phyloP scores from a whole-genome alignment of 2,113 vertebrate genomes.

The Ophthalmolycus amberensis region DNA sequence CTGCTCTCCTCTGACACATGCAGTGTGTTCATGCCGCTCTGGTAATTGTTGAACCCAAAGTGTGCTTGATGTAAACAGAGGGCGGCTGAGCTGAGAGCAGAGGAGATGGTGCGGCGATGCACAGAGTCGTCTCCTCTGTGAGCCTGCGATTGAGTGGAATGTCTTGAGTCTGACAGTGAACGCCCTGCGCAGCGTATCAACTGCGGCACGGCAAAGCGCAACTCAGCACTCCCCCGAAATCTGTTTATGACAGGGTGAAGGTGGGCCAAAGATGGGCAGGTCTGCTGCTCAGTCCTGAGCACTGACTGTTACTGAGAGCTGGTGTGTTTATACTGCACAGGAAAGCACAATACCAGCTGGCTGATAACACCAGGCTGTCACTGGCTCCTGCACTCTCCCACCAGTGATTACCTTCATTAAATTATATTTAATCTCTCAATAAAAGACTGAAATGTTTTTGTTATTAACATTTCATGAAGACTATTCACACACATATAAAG shows the following conservation, averaged over 20 bases:
- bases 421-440: conserved; percentile 23
- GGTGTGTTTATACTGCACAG: conserved; percentile 84
- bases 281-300: conserved; percentile 79
- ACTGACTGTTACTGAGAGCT: conserved; percentile 86
- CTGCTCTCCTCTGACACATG: conserved; percentile 36
- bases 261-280: conserved; percentile 73
- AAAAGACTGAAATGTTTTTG: neutral
- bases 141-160: conserved; percentile 68
- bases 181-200: conserved; percentile 57
- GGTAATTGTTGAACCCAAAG: conserved; percentile 64
- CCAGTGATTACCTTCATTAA: conserved; percentile 40
- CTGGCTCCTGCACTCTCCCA: conserved; percentile 43
- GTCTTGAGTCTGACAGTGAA: conserved; percentile 66
- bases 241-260: conserved; percentile 76
- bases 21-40: conserved; percentile 44
- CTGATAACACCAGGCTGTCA: conserved; percentile 82
- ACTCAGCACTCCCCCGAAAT: conserved; percentile 73
- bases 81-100: conserved; percentile 42
- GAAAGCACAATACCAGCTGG: conserved; percentile 77
- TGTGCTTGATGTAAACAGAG: conserved; percentile 66
- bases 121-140: conserved; percentile 47
- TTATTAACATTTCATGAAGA: conserved; percentile 10
- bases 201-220: conserved; percentile 48
- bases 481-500: conserved; percentile 5
- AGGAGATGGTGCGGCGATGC: conserved; percentile 38